Conservation (phyloP, 2,888 invertebrate species). For the Ophion slaviceki region DNA sequence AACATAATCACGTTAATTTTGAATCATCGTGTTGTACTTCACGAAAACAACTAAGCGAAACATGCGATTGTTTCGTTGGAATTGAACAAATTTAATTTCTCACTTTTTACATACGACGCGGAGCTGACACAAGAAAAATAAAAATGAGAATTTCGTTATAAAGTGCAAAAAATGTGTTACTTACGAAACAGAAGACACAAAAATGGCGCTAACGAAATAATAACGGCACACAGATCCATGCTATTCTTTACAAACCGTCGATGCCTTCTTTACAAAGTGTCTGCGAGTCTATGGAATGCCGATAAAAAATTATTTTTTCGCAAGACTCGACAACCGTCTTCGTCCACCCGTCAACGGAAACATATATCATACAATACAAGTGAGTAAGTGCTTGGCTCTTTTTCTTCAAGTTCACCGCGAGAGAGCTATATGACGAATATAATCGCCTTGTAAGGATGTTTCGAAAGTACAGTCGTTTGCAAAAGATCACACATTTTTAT, state of each 20-base stretch:
- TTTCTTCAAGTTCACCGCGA: constrained; percentile 2
- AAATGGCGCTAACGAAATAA: constrained; percentile 13
- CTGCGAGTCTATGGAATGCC: not conserved
- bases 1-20: too few species aligned
- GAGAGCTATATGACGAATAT: constrained; percentile 2
- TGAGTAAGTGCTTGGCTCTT: constrained; percentile 1
- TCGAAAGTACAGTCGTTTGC: constrained; percentile 22
- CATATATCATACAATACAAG: constrained; percentile 12
- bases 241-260: not conserved
- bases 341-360: constrained; percentile 13
- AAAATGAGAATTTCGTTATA: not conserved
- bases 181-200: constrained; percentile 51
- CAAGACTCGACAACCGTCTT: constrained; percentile 27
- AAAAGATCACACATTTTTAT: not conserved
- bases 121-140: not conserved
- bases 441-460: constrained; percentile 28
- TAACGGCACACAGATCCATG: constrained; percentile 10
- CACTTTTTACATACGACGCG: not conserved
- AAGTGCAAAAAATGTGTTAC: constrained; percentile 22
- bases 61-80: not conserved
- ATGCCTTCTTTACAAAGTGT: not conserved
- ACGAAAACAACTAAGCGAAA: not conserved
- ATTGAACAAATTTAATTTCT: not conserved
- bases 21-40: too few species aligned
- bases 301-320: constrained; percentile 24